A percentile compares a stretch with the other conserved stretches of the same genome.
phyloP scores from a whole-genome alignment of 2,888 invertebrate genomes.

The Eretmocerus hayati region DNA sequence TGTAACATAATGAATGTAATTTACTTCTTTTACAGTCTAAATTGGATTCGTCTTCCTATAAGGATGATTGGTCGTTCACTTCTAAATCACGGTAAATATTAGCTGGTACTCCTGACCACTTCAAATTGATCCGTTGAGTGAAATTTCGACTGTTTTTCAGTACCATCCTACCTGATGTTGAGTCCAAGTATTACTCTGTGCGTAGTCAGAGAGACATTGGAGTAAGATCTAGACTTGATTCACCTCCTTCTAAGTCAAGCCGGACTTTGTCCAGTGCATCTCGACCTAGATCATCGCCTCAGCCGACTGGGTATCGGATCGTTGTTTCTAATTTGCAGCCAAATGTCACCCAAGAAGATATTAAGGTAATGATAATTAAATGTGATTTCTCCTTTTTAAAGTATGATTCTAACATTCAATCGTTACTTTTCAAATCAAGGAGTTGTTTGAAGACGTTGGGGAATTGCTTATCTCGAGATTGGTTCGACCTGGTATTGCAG shows the following conservation, averaged over 20 bases:
- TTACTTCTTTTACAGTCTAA: constrained; percentile 29
- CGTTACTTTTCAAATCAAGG: constrained; percentile 49
- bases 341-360: constrained; percentile 83
- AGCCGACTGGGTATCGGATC: constrained; percentile 68
- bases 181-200: constrained; percentile 36
- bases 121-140: too few species aligned
- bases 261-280: constrained; percentile 37
- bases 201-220: constrained; percentile 38
- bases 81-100: constrained; percentile 36
- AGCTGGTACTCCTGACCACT: too few species aligned
- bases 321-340: constrained; percentile 84
- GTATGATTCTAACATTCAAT: neutral
- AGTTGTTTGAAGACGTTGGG: constrained; percentile 89
- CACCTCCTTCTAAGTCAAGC: constrained; percentile 36
- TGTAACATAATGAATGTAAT: neutral
- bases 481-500: constrained; percentile 81
- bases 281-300: constrained; percentile 45
- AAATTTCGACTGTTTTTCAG: constrained; percentile 20
- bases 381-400: constrained; percentile 3
- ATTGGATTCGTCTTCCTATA: constrained; percentile 27
- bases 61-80: constrained; percentile 38
- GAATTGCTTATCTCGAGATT: constrained; percentile 76
- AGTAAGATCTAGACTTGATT: constrained; percentile 49
- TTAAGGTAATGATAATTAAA: constrained; percentile 56
- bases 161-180: constrained; percentile 36